Evolutionary conservation across 2,113 vertebrate species (phyloP).

Genomic region (Ciconia maguari): DNA sequence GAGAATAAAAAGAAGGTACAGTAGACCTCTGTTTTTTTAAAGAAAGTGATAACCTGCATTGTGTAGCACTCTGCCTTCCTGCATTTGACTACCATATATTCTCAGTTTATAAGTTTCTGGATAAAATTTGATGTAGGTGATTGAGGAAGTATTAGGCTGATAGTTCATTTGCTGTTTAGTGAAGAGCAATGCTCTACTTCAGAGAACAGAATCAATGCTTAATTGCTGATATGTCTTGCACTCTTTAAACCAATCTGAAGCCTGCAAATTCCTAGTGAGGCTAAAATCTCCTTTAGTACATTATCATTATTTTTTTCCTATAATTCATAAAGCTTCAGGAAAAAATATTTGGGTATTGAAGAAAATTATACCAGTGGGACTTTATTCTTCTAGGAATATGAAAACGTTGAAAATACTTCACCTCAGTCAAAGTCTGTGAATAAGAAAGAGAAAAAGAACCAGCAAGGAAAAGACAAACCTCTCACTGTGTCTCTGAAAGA

Average conservation of each 20-base stretch:
- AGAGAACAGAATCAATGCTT: not conserved
- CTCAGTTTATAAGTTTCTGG: not conserved
- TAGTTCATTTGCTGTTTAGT: not conserved
- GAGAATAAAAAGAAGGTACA: not conserved
- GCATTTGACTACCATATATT: not conserved
- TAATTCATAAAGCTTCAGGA: not conserved
- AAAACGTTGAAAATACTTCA: slow-evolving; percentile 76
- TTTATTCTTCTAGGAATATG: slow-evolving; percentile 74
- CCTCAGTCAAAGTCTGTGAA: slow-evolving; percentile 80
- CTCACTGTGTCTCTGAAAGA: slow-evolving; percentile 89
- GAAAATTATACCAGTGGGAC: not conserved
- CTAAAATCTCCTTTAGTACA: not conserved
- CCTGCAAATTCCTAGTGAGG: not conserved
- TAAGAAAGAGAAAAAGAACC: slow-evolving; percentile 91
- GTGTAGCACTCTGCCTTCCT: not conserved
- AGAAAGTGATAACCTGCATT: not conserved
- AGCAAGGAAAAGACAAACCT: slow-evolving; percentile 90
- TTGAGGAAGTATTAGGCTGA: not conserved
- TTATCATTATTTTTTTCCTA: not conserved
- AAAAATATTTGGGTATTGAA: not conserved
- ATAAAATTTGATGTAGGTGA: not conserved
- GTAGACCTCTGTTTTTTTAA: not conserved
- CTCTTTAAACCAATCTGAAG: not conserved
- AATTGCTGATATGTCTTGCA: not conserved
- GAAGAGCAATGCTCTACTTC: not conserved